A percentile compares a stretch with the other conserved stretches of the same genome.
Conservation (phyloP, 1,140 invertebrate species). For the Euglossa dilemma region DNA sequence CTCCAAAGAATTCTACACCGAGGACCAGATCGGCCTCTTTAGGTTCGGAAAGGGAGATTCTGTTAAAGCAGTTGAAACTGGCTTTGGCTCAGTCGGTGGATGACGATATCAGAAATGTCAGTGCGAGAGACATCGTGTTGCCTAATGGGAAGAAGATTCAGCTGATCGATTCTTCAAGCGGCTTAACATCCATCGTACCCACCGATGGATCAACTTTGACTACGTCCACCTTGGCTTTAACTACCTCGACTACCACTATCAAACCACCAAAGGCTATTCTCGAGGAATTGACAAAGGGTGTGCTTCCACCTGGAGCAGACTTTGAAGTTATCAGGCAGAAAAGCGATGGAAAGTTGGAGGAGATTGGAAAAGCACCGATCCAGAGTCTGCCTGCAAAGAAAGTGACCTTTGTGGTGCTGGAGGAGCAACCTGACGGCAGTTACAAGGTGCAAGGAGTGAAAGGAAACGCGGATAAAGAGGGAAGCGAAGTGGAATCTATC, state of each 20-base stretch:
- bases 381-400: slow-evolving; percentile 88
- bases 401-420: slow-evolving; percentile 92
- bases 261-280: slow-evolving; percentile 84
- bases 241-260: slow-evolving; percentile 80
- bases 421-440: slow-evolving; percentile 91
- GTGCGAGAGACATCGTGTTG: slow-evolving; percentile 88
- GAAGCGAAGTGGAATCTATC: slow-evolving; percentile 90
- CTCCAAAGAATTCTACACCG: slow-evolving; percentile 1
- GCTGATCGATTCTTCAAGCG: slow-evolving; percentile 83
- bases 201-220: slow-evolving; percentile 53
- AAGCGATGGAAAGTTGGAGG: slow-evolving; percentile 87
- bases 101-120: slow-evolving; percentile 84
- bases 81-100: slow-evolving; percentile 87
- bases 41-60: slow-evolving; percentile 81
- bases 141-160: slow-evolving; percentile 89
- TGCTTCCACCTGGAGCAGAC: slow-evolving; percentile 88
- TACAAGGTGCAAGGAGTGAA: slow-evolving; percentile 90
- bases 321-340: slow-evolving; percentile 90
- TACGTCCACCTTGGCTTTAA: slow-evolving; percentile 46
- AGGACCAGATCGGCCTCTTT: slow-evolving; percentile 49
- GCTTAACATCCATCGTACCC: slow-evolving; percentile 67
- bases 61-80: slow-evolving; percentile 88
- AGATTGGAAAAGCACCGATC: slow-evolving; percentile 85
- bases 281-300: slow-evolving; percentile 90
- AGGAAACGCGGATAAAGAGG: slow-evolving; percentile 87